These are phyloP conservation scores for Dreissena rostriformis DNA, from an alignment of 1,140 invertebrate genomes.

Conservation along the genomic window DNA sequence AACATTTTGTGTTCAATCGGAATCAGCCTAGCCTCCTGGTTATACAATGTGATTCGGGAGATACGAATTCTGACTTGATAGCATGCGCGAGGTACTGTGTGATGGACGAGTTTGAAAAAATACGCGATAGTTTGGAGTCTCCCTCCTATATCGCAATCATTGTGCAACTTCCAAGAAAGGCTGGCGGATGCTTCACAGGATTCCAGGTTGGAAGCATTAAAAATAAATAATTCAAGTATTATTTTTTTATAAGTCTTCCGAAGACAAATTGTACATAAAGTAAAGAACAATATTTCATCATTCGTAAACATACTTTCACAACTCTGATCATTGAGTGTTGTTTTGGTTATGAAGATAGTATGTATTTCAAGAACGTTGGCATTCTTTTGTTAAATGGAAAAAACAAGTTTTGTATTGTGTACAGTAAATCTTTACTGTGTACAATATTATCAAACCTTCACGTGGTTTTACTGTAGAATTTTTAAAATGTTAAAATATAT, in stretches of 20 bases:
- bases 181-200: conserved; percentile 64
- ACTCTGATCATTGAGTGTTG: no score
- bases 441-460: no score
- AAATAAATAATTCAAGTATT: background rate
- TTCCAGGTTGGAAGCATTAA: conserved; percentile 64
- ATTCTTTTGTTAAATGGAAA: no score
- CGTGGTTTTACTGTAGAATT: no score
- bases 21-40: conserved; percentile 64
- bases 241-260: background rate
- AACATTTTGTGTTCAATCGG: conserved; percentile 49
- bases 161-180: conserved; percentile 68
- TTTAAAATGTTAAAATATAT: no score
- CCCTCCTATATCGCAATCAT: conserved; percentile 65
- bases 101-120: conserved; percentile 37
- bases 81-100: conserved; percentile 70
- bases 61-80: conserved; percentile 67
- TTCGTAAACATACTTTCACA: no score
- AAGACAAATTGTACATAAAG: background rate
- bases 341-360: no score
- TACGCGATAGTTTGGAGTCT: conserved; percentile 52
- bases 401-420: no score
- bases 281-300: background rate
- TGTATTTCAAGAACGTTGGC: no score
- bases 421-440: no score
- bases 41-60: conserved; percentile 73